Percentiles rank a stretch among this genome's conserved stretches.
These are phyloP conservation scores for Heliconius charithonia DNA, from an alignment of 2,888 invertebrate genomes.

Conservation along the genomic window DNA sequence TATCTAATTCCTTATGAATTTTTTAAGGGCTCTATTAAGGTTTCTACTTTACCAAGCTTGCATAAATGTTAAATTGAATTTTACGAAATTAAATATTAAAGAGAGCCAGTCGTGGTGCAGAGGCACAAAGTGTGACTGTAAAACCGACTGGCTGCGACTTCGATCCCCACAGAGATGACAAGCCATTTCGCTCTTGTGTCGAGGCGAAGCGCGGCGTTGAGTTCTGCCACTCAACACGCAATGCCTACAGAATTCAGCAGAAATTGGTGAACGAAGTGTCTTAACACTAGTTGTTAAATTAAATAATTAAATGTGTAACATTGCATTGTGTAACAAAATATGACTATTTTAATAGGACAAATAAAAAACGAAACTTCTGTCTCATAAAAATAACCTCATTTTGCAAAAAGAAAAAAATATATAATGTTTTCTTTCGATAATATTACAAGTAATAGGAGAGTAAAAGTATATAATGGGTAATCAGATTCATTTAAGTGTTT, in stretches of 20 bases:
- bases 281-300: neutral
- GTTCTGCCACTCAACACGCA: too few relatives aligned
- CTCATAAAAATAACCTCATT: neutral
- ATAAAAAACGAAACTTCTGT: neutral
- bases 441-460: neutral
- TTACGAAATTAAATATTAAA: slow-evolving; percentile 1
- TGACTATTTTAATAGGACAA: neutral
- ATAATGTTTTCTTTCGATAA: neutral
- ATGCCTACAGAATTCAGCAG: too few relatives aligned
- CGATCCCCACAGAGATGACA: too few relatives aligned
- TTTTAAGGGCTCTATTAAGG: slow-evolving; percentile 9
- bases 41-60: neutral
- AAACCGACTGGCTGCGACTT: too few relatives aligned
- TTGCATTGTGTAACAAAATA: too few relatives aligned
- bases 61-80: neutral
- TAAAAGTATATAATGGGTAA: neutral
- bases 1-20: slow-evolving; percentile 12
- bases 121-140: too few relatives aligned
- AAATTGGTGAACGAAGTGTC: too few relatives aligned
- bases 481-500: neutral
- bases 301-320: neutral
- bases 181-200: too few relatives aligned
- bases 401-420: neutral
- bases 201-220: too few relatives aligned
- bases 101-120: too few relatives aligned